Percentiles rank a stretch among this genome's conserved stretches.
These are phyloP conservation scores for Sphenopsis melanotis DNA, from an alignment of 2,797 vertebrate genomes.

Conservation along the genomic window DNA sequence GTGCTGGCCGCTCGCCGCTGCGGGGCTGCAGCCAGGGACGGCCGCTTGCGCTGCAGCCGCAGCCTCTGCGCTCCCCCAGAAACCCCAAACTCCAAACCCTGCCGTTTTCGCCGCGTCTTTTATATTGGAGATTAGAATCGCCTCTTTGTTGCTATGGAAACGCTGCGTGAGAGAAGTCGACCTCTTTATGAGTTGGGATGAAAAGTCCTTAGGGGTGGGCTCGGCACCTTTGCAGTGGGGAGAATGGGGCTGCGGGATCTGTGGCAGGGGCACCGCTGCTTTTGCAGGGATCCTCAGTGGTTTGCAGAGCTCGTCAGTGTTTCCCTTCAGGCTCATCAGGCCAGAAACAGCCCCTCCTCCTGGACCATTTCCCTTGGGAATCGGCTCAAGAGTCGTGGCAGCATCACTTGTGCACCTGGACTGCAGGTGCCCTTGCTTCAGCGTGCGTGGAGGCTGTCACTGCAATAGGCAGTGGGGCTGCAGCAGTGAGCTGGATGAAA, in stretches of 20 bases:
- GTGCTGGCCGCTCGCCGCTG: not conserved
- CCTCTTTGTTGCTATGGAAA: conserved; percentile 59
- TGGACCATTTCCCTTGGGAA: not conserved
- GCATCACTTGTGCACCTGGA: not conserved
- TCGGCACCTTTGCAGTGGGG: not conserved
- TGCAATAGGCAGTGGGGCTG: not conserved
- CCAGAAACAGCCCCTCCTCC: not conserved
- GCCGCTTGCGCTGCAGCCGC: not conserved
- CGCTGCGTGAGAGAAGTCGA: not conserved
- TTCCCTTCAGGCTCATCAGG: not conserved
- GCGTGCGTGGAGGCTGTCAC: not conserved
- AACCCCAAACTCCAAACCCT: not conserved
- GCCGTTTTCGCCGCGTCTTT: not conserved
- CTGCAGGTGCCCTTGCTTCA: accelerated
- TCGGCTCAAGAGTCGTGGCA: accelerated
- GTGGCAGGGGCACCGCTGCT: not conserved
- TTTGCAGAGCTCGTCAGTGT: not conserved
- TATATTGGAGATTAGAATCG: conserved; percentile 17
- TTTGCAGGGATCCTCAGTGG: not conserved
- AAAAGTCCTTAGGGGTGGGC: not conserved
- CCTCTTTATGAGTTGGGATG: conserved; percentile 15
- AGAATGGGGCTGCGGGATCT: not conserved
- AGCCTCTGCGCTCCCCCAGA: not conserved
- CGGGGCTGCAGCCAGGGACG: not conserved
- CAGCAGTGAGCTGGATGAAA: not conserved